These are phyloP conservation scores for Barypeithes pellucidus DNA, from an alignment of 2,888 invertebrate genomes.

Conservation along the genomic window DNA sequence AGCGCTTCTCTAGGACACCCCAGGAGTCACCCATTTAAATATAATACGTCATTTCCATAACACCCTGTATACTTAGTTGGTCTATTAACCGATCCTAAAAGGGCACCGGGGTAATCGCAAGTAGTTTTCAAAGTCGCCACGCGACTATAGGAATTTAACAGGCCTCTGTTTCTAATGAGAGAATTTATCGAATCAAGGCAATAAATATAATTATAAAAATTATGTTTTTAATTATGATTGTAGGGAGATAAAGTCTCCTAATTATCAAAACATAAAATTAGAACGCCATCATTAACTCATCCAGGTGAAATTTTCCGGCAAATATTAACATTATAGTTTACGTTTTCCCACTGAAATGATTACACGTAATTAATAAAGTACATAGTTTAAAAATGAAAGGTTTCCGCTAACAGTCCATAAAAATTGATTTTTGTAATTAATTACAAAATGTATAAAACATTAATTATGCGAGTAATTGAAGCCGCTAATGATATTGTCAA, in stretches of 20 bases:
- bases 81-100: no score
- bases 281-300: conserved; percentile 21
- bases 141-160: no score
- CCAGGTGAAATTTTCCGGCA: conserved; percentile 15
- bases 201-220: not conserved
- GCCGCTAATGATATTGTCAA: not conserved
- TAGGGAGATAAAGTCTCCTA: not conserved
- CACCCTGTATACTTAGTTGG: no score
- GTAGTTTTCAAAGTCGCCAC: no score
- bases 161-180: no score
- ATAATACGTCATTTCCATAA: no score
- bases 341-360: conserved; percentile 25
- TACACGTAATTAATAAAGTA: conserved; percentile 25
- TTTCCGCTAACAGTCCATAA: conserved; percentile 13
- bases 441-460: not conserved
- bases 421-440: conserved; percentile 2
- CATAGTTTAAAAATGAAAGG: conserved; percentile 33
- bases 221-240: not conserved
- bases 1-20: no score
- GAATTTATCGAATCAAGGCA: no score
- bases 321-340: conserved; percentile 17
- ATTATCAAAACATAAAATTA: conserved; percentile 20
- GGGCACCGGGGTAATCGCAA: no score
- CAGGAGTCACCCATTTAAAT: no score
- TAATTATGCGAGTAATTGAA: not conserved